These are phyloP conservation scores for Knipowitschia caucasica DNA, from an alignment of 2,797 vertebrate species.

Conservation along the genomic window DNA sequence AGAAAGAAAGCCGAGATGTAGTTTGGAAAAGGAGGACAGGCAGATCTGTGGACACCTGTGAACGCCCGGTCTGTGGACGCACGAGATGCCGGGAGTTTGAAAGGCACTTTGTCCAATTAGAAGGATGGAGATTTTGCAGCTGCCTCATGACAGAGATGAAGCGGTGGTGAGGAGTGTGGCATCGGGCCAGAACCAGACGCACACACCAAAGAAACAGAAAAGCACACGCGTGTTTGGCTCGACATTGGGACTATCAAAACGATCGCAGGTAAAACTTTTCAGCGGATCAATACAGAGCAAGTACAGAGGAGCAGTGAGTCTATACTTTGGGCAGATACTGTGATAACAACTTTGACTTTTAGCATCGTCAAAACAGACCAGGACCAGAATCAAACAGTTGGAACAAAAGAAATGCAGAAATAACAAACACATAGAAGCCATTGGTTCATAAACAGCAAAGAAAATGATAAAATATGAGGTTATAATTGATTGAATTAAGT, in stretches of 20 bases:
- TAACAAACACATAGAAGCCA: too few species aligned
- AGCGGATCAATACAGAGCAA: not conserved
- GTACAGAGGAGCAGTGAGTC: not conserved
- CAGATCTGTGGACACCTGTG: constrained; percentile 47
- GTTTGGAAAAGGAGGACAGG: constrained; percentile 16
- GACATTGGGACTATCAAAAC: not conserved
- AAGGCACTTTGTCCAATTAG: constrained; percentile 96
- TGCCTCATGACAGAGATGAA: constrained; percentile 90
- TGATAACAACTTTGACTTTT: too few species aligned
- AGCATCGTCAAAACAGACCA: too few species aligned
- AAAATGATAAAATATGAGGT: too few species aligned
- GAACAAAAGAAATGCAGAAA: too few species aligned
- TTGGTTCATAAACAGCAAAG: too few species aligned
- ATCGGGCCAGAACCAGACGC: constrained; percentile 81
- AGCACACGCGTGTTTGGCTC: constrained; percentile 85
- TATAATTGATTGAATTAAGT: too few species aligned
- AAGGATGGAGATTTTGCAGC: constrained; percentile 87
- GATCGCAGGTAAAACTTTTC: not conserved
- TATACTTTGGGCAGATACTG: too few species aligned
- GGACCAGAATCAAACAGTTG: too few species aligned
- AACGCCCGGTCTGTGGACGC: constrained; percentile 70
- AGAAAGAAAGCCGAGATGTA: constrained; percentile 33
- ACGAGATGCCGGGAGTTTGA: constrained; percentile 80
- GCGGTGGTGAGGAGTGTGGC: constrained; percentile 86
- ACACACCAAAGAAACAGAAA: constrained; percentile 88